Base-by-base conservation (phyloP, 1,140 invertebrate genomes). In the Drosophila chauvacae region DNA sequence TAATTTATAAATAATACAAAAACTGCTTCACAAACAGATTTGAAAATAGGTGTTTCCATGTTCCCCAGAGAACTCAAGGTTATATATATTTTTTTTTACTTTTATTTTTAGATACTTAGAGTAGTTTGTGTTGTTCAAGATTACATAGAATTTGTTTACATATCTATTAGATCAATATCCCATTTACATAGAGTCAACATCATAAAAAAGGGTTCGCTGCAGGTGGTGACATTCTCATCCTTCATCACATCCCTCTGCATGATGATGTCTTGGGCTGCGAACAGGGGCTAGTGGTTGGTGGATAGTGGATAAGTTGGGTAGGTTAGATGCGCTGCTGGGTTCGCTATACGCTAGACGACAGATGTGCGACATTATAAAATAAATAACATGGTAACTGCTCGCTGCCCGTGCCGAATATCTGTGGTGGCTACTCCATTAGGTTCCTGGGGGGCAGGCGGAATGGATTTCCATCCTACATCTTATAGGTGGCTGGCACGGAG, bases 401-500 rank as follows among this genome's bases (percentile, higher is more conserved):
- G 78, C 66, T 74, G 69, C 41, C 53, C 37, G 7, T 23, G 78
- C 50, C 56, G 62, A 65, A 69, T 71, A 62, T 63, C 61, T 53
- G 42, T 18, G 60, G 42, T 65, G 65, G 66, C 81, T 66, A 64
- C 26, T 78, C 73, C 48, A 45, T 55, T 71, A 4, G 7, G 28
- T 33, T 26, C 35, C 16, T 30, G 39, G 42, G 51, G 57, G 42
- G 48, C 68, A 63, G 68, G 26, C 66, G 81, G 77, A 85, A 77
- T 84, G 81, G 56, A 57, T 59, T 48, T 33, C 23, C 60, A 48
- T 37, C 45, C 77, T 88, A 88, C 69, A 90, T 41, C 42, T 73
- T 76, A 30, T 92, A 92, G 18, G 71, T 73, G 37, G 71, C 18
- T 7, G 96, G 96, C 76, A 97, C 78, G 16, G 96, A 95, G 33